Base-by-base conservation (phyloP, 2,797 vertebrate species). In the Staurois parvus region DNA sequence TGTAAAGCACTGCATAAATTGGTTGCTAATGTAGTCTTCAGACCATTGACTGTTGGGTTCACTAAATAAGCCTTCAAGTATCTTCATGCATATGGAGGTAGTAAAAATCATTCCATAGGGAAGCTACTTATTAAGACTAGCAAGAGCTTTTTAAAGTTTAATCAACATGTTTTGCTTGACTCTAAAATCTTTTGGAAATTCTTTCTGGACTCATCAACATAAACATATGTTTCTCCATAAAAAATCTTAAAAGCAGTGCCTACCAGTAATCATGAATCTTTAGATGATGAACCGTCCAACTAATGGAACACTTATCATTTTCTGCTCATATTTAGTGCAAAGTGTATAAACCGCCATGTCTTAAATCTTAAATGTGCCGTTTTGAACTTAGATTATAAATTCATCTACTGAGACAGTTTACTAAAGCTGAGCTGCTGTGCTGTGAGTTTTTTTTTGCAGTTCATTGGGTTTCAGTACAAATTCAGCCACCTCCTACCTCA, bases 251-350 rank as follows among this genome's bases (percentile, higher is more conserved):
- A 59, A 59, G 21, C 52, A 0, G 21, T 8, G 7, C 52, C 52
- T 59, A 59, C 21, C 52, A 59, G 52, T 2, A 59, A 59, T 59
- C 52, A 24, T 59, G 52, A 59, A 59, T 59, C 52, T 59, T 24
- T 59, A 59, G 52, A 59, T 59, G 52, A 59, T 66, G 64, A 40
- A 73, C 24, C 24, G 72, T 26, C 72, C 40, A 42, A 73, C 72
- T 73, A 73, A 45, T 73, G 72, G 40, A 73, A 73, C 40, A 42
- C 48, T 64, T 59, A 77, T 56, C 73, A 19, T 56, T 75, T 17
- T n/a, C 34, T 48, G 17, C 26, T 52, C 28, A 29, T 75, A 29
- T 30, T 28, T 56, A 75, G 26, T 48, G 28, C 73, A 75, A 75
- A 56, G 11, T 66, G 64, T 66, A 12, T n/a, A 75, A 28, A 15